phyloP scores from a whole-genome alignment of 2,888 invertebrate species.

The Conops quadrifasciatus region DNA sequence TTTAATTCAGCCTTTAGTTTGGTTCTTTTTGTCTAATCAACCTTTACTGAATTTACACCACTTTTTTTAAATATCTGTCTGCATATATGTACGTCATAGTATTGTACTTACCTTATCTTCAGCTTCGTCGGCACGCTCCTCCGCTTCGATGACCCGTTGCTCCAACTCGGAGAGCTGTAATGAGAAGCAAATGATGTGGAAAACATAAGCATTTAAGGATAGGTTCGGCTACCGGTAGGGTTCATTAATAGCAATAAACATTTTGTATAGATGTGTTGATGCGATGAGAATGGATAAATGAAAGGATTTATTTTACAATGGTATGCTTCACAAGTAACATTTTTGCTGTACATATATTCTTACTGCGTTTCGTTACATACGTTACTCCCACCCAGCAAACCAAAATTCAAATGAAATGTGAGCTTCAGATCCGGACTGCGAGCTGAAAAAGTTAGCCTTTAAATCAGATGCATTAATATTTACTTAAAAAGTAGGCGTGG shows the following conservation, averaged over 20 bases:
- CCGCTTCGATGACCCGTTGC: constrained; percentile 90
- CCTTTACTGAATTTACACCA: neutral
- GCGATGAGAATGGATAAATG: too few relatives aligned
- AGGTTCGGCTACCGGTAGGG: constrained; percentile 1
- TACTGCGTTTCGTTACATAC: too few relatives aligned
- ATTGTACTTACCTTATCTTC: constrained; percentile 84
- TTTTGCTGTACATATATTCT: too few relatives aligned
- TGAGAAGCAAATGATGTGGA: constrained; percentile 43
- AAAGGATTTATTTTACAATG: too few relatives aligned
- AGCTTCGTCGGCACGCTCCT: constrained; percentile 90
- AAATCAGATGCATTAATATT: too few relatives aligned
- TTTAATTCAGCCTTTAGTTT: neutral
- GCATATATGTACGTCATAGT: neutral
- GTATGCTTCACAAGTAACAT: too few relatives aligned
- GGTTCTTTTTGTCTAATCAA: neutral
- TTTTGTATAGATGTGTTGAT: neutral
- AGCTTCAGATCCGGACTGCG: too few relatives aligned
- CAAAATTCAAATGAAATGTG: too few relatives aligned
- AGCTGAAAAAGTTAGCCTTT: too few relatives aligned
- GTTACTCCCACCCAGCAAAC: too few relatives aligned
- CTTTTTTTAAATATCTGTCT: neutral
- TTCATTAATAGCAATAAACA: constrained; percentile 7
- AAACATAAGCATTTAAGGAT: constrained; percentile 35
- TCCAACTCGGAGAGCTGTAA: constrained; percentile 92
- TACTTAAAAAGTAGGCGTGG: too few relatives aligned